Base-by-base conservation (phyloP, 2,888 invertebrate species). In the Chrysotoxum bicinctum region DNA sequence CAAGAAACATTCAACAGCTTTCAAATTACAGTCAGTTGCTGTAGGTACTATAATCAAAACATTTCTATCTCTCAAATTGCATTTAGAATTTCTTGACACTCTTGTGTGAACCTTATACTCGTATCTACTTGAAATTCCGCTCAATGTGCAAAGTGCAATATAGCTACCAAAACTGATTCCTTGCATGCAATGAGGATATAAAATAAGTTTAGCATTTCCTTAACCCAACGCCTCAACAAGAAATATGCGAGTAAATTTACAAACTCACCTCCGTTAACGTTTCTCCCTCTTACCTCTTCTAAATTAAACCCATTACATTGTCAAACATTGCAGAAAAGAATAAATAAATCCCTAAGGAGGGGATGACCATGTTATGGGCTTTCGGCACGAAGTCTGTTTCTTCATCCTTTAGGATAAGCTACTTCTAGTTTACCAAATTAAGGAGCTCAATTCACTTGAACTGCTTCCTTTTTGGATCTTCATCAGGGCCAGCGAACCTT, bases 341-440 rank as follows among this genome's bases (percentile, higher is more conserved):
- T 9, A 40, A 40, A 21, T 16, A 26, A 19, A 21, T 26, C 10
- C 32, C 43, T 54, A 79, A 75, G 26, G 43, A 66, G 30, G 68
- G 69, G 75, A 75, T 80, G 80, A 80, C 84, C 80, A 75, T 80
- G 84, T 76, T 84, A 84, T 80, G 60, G 84, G 72, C 52, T 75
- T 72, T 80, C 72, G 45, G 60, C 84, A 84, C 80, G 84, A 72
- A 84, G 52, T 19, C 58, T 56, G 56, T 75, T 75, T 37, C 37
- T 66, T 66, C 16, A 16, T 9, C 9, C 9, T 30, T 3, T 66
- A 48, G 12, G 45, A 35, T 72, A 32, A 30, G 21, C 21, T 50
- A n/a, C n/a, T 40, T 12, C 26, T 32, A 26, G 23, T 16, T 16
- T 54, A 30, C 16, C 10, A 30, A 50, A 43, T 74, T 60, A 74